A percentile compares a stretch with the other conserved stretches of the same genome.
Evolutionary conservation across 2,797 vertebrate genomes (phyloP).

Genomic region (Eulemur coronatus): DNA sequence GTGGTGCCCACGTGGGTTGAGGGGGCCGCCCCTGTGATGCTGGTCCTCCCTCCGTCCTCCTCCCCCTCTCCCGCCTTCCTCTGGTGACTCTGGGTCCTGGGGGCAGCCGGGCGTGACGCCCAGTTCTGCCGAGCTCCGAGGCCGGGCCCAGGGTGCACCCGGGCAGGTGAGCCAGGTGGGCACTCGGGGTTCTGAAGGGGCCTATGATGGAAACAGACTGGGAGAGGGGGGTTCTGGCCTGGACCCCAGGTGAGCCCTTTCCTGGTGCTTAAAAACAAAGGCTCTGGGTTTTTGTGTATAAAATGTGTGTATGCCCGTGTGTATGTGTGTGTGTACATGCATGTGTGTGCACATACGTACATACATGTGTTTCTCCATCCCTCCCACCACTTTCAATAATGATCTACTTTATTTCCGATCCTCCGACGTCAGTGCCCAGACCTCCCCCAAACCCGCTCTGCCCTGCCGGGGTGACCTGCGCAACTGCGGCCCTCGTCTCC

Average conservation of each 20-base stretch:
- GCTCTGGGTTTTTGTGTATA: neutral
- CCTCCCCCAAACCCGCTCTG: neutral
- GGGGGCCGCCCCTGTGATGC: neutral
- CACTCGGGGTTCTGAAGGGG: neutral
- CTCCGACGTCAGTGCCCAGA: neutral
- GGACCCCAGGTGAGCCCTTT: neutral
- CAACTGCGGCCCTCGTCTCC: neutral
- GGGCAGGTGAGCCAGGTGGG: neutral
- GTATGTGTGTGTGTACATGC: neutral
- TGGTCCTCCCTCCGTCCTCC: neutral
- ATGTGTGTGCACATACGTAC: neutral
- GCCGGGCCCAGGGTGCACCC: neutral
- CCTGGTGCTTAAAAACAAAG: neutral
- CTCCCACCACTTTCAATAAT: neutral
- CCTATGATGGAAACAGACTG: neutral
- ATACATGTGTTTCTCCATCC: neutral
- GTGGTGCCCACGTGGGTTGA: rapidly evolving
- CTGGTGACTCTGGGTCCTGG: neutral
- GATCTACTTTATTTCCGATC: neutral
- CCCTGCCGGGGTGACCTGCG: neutral
- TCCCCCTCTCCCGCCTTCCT: neutral
- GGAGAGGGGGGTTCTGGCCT: neutral
- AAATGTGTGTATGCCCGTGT: rapidly evolving
- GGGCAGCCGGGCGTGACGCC: neutral
- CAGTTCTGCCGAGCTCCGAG: neutral